A percentile compares a stretch with the other conserved stretches of the same genome.
These are phyloP conservation scores for Girardia tigrina DNA, from an alignment of 2,888 invertebrate species.

Conservation along the genomic window DNA sequence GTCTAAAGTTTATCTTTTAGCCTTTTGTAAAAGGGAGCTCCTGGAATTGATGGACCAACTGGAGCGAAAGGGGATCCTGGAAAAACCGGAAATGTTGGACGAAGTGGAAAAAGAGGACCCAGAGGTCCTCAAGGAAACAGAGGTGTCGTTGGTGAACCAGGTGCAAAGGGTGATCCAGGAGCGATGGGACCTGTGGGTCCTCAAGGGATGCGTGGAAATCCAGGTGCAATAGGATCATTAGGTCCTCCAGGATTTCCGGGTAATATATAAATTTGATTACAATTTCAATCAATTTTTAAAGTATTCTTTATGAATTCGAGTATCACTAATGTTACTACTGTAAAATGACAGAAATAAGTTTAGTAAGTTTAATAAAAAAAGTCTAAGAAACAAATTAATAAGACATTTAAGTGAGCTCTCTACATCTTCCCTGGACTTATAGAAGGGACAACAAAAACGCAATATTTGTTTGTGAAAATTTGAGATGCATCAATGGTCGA, in stretches of 20 bases:
- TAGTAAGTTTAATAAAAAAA: too few species aligned
- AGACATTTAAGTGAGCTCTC: too few species aligned
- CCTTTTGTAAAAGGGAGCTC: not conserved
- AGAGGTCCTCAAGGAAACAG: not conserved
- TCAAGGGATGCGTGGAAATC: not conserved
- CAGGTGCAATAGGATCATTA: not conserved
- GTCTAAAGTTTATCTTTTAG: not conserved
- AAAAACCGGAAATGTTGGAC: conserved; percentile 9
- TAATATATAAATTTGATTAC: too few species aligned
- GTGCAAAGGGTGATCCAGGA: not conserved
- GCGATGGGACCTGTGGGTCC: not conserved
- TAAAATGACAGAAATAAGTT: too few species aligned
- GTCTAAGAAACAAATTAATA: too few species aligned
- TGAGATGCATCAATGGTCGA: too few species aligned
- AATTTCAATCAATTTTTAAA: too few species aligned
- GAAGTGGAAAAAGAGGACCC: not conserved
- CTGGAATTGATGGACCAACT: not conserved
- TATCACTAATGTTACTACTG: too few species aligned
- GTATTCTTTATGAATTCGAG: too few species aligned
- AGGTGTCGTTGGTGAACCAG: not conserved
- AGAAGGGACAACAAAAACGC: too few species aligned
- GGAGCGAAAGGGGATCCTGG: conserved; percentile 1
- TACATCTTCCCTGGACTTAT: too few species aligned
- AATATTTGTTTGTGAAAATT: too few species aligned
- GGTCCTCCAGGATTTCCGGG: not conserved